These are phyloP conservation scores for Danionella dracula DNA, from an alignment of 2,797 vertebrate genomes.

Conservation along the genomic window DNA sequence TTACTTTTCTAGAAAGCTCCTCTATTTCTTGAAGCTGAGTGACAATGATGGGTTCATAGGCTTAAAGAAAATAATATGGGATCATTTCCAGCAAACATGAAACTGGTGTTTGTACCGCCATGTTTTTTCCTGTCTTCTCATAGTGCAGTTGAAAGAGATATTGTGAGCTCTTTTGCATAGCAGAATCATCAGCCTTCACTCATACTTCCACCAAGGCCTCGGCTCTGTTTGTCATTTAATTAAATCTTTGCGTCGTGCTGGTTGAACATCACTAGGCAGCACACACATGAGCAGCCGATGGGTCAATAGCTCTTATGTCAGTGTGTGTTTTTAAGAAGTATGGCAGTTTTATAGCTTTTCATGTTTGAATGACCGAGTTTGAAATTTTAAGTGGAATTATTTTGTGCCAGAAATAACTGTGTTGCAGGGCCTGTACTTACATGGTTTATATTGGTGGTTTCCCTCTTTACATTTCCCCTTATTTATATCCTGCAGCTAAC, in stretches of 20 bases:
- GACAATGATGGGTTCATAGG: slow-evolving; percentile 17
- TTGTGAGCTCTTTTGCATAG: background rate
- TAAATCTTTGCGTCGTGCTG: slow-evolving; percentile 7
- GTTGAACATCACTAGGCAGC: background rate
- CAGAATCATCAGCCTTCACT: slow-evolving; percentile 13
- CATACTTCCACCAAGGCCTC: slow-evolving; percentile 3
- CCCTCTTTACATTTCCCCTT: no score
- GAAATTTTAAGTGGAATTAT: no score
- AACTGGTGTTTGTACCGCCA: background rate
- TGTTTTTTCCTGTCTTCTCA: background rate
- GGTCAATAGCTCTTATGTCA: background rate
- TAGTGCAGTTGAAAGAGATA: background rate
- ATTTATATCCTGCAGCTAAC: no score
- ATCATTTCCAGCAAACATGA: slow-evolving; percentile 24
- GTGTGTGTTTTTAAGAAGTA: background rate
- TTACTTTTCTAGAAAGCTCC: slow-evolving; percentile 13
- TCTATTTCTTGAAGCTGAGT: slow-evolving; percentile 8
- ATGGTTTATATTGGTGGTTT: no score
- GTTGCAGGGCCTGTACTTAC: no score
- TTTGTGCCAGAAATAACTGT: no score
- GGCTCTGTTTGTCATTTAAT: slow-evolving; percentile 16
- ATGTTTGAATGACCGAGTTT: no score
- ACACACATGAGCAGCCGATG: background rate
- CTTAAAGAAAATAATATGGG: slow-evolving; percentile 20
- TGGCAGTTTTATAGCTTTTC: background rate